Percentiles rank a stretch among this genome's conserved stretches.
Evolutionary conservation across 2,888 invertebrate genomes (phyloP).

Genomic region (Chrysotoxum bicinctum): DNA sequence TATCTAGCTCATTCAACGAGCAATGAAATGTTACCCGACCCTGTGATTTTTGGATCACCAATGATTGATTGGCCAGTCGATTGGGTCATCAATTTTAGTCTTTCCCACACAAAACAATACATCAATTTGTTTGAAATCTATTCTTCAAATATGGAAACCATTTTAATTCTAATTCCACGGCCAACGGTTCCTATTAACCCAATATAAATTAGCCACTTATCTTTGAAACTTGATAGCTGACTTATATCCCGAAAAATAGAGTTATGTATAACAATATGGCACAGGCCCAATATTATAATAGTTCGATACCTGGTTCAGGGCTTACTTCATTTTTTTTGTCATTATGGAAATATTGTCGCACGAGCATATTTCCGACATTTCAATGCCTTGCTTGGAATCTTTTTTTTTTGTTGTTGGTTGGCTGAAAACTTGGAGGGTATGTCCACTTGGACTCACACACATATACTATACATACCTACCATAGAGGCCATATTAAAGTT

Average conservation of each 20-base stretch:
- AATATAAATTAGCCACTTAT: slow-evolving; percentile 66
- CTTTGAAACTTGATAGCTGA: slow-evolving; percentile 54
- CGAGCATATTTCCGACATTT: slow-evolving; percentile 10
- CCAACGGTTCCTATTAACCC: slow-evolving; percentile 44
- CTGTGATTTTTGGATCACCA: neutral
- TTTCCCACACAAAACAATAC: neutral
- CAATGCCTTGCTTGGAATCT: slow-evolving; percentile 22
- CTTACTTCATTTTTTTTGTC: slow-evolving; percentile 19
- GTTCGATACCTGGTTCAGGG: slow-evolving; percentile 38
- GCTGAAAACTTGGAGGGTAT: neutral
- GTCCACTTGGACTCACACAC: neutral
- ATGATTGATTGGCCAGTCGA: slow-evolving; percentile 20
- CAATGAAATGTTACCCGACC: neutral
- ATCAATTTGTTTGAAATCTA: slow-evolving; percentile 31
- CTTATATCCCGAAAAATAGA: slow-evolving; percentile 22
- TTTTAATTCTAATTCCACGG: slow-evolving; percentile 39
- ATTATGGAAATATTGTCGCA: slow-evolving; percentile 27
- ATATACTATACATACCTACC: neutral
- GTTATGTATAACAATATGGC: slow-evolving; percentile 14
- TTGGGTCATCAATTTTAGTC: neutral
- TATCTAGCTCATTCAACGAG: neutral
- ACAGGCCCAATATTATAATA: slow-evolving; percentile 29
- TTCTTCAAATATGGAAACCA: slow-evolving; percentile 5
- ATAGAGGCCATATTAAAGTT: slow-evolving; percentile 15
- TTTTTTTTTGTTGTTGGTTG: neutral